Conservation (phyloP, 1,140 invertebrate genomes). For the Maconellicoccus hirsutus region DNA sequence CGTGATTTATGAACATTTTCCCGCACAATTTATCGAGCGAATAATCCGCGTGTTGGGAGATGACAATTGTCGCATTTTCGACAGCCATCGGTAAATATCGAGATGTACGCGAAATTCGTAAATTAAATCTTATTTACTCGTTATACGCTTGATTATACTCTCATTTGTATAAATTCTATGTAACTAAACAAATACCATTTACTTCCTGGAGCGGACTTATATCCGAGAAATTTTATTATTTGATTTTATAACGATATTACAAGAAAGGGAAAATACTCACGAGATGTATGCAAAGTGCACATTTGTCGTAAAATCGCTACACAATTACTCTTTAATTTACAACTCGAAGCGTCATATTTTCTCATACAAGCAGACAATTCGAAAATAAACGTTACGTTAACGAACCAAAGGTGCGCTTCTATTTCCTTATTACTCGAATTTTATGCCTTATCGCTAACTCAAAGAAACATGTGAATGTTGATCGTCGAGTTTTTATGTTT, state of each 20-base stretch:
- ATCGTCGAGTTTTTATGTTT: too few species aligned
- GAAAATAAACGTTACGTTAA: background rate
- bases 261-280: background rate
- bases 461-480: too few species aligned
- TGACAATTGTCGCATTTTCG: background rate
- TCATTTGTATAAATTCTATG: background rate
- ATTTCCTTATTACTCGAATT: conserved; percentile 4
- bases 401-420: background rate
- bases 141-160: background rate
- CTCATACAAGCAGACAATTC: background rate
- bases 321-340: background rate
- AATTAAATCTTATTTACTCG: conserved; percentile 2
- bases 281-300: background rate
- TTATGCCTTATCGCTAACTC: background rate
- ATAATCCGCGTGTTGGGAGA: background rate
- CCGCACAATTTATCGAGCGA: background rate
- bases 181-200: background rate
- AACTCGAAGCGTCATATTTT: background rate
- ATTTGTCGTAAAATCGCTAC: background rate
- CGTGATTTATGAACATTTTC: background rate
- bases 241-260: background rate
- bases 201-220: background rate
- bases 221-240: conserved; percentile 3
- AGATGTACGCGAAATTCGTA: background rate
- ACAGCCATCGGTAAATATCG: too few species aligned